Evolutionary conservation across 2,113 vertebrate genomes (phyloP).

Genomic region (Dipodomys spectabilis): DNA sequence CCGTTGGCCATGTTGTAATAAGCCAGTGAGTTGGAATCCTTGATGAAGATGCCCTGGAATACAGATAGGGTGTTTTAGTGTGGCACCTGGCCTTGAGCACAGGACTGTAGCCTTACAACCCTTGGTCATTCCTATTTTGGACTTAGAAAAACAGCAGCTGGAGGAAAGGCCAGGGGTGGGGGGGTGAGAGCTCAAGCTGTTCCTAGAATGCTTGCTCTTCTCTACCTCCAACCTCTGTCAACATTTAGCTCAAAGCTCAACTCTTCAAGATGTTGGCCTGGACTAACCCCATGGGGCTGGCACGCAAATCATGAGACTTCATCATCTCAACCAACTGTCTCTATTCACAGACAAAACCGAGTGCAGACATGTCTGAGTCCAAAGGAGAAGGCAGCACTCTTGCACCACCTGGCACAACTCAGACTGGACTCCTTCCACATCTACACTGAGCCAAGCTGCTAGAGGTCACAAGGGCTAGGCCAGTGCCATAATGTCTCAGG

Average conservation of each 20-base stretch:
- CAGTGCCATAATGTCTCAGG: not conserved
- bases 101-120: not conserved
- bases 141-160: not conserved
- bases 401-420: not conserved
- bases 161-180: not conserved
- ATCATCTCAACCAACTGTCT: not conserved
- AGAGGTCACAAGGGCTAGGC: not conserved
- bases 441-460: not conserved
- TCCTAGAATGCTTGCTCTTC: constrained; percentile 20
- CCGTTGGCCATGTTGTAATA: constrained; percentile 99
- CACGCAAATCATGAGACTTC: not conserved
- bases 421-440: not conserved
- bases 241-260: not conserved
- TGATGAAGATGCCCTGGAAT: constrained; percentile 98
- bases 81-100: not conserved
- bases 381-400: not conserved
- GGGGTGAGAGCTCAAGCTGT: not conserved
- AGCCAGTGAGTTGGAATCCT: constrained; percentile 98
- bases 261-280: not conserved
- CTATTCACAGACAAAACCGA: not conserved
- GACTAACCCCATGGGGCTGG: not conserved
- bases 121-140: not conserved
- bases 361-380: not conserved
- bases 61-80: not conserved
- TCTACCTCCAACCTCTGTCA: not conserved